These are phyloP conservation scores for Hycleus phaleratus DNA, from an alignment of 1,140 invertebrate genomes.

Conservation along the genomic window DNA sequence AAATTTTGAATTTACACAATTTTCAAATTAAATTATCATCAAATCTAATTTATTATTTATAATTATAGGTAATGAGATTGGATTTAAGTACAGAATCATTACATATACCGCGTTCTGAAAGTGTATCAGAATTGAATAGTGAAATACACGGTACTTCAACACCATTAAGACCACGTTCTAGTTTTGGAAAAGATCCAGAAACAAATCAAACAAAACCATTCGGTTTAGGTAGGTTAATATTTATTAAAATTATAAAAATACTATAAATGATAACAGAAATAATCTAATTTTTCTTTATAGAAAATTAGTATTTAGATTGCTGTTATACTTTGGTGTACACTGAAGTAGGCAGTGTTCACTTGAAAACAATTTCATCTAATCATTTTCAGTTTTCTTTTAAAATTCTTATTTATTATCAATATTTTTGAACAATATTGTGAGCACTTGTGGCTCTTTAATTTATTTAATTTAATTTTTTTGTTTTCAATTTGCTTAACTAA, in stretches of 20 bases:
- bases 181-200: constrained; percentile 46
- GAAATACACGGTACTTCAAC: constrained; percentile 39
- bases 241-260: not conserved
- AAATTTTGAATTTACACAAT: constrained; percentile 14
- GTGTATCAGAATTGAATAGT: constrained; percentile 69
- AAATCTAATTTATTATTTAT: constrained; percentile 14
- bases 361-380: too few species aligned
- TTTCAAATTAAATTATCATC: not conserved
- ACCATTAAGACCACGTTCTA: constrained; percentile 38
- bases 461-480: not conserved
- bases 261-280: constrained; percentile 6
- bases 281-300: constrained; percentile 7
- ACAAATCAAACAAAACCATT: constrained; percentile 62
- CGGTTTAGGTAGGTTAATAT: constrained; percentile 60
- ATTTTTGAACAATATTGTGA: too few species aligned
- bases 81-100: constrained; percentile 64
- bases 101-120: constrained; percentile 68
- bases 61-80: constrained; percentile 65
- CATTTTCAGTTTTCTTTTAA: too few species aligned
- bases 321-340: constrained; percentile 16
- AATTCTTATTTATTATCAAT: too few species aligned
- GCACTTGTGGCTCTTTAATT: constrained; percentile 4
- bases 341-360: constrained; percentile 4
- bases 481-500: constrained; percentile 27
- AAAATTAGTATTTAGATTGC: constrained; percentile 13